A percentile compares a stretch with the other conserved stretches of the same genome.
Evolutionary conservation across 1,140 invertebrate genomes (phyloP).

Genomic region (Drosophila sechellia): DNA sequence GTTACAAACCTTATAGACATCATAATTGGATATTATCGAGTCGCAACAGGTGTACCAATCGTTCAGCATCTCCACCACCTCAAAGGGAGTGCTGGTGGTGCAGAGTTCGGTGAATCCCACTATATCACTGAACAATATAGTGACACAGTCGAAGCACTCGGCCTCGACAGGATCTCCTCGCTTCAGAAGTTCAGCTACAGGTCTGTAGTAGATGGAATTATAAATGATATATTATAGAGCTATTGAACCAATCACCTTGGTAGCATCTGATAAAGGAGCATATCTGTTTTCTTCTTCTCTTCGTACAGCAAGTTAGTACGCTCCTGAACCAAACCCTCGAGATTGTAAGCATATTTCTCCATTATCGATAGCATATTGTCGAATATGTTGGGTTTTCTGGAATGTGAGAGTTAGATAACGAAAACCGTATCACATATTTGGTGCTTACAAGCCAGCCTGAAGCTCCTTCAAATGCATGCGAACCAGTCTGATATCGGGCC

Average conservation of each 20-base stretch:
- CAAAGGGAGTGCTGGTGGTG: slow-evolving; percentile 93
- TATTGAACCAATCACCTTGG: slow-evolving; percentile 88
- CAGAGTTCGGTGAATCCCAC: slow-evolving; percentile 98
- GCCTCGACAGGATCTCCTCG: slow-evolving; percentile 93
- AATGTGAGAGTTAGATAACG: too few species aligned
- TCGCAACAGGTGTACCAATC: slow-evolving; percentile 97
- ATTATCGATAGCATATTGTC: slow-evolving; percentile 98
- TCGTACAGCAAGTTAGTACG: slow-evolving; percentile 95
- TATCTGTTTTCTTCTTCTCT: slow-evolving; percentile 97
- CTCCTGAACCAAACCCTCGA: slow-evolving; percentile 95
- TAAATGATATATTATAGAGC: too few species aligned
- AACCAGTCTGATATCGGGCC: slow-evolving; percentile 92
- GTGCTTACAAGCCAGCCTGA: slow-evolving; percentile 89
- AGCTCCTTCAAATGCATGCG: slow-evolving; percentile 90
- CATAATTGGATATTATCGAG: slow-evolving; percentile 94
- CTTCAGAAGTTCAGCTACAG: slow-evolving; percentile 95
- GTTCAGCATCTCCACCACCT: slow-evolving; percentile 94
- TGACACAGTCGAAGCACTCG: slow-evolving; percentile 94
- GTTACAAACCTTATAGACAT: slow-evolving; percentile 92
- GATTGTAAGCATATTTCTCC: slow-evolving; percentile 97
- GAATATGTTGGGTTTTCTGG: slow-evolving; percentile 95
- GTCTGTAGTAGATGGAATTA: slow-evolving; percentile 86
- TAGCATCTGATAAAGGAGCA: slow-evolving; percentile 95
- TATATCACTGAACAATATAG: slow-evolving; percentile 96
- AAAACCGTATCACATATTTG: background rate